Conservation (phyloP, 2,113 vertebrate species). For the Pachyramphus minor region DNA sequence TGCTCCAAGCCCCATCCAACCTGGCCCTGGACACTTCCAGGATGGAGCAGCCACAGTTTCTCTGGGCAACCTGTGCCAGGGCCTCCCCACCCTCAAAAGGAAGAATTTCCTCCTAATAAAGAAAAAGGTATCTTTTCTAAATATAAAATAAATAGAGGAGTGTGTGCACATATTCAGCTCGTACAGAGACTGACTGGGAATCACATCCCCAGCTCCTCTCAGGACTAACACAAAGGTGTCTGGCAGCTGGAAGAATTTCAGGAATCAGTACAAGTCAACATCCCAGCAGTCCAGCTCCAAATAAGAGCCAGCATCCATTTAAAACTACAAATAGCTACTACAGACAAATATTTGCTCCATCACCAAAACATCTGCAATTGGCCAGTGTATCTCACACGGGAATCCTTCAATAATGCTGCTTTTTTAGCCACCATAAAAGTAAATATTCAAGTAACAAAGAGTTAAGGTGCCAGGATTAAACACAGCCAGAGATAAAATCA, state of each 20-base stretch:
- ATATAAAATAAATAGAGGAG: rapidly evolving
- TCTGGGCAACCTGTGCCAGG: background rate
- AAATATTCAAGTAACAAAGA: background rate
- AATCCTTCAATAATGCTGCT: background rate
- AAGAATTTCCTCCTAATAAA: background rate
- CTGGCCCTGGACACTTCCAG: background rate
- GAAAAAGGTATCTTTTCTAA: background rate
- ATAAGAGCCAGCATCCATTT: background rate
- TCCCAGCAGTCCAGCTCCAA: background rate
- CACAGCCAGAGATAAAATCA: conserved; percentile 11
- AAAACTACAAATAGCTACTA: background rate
- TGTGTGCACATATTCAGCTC: too few relatives aligned
- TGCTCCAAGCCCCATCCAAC: rapidly evolving
- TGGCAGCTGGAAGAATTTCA: background rate
- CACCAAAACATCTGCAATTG: background rate
- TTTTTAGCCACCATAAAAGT: background rate
- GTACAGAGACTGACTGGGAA: background rate
- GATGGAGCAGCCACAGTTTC: background rate
- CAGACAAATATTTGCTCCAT: background rate
- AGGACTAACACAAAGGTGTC: background rate
- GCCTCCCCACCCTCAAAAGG: background rate
- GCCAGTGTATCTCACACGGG: background rate
- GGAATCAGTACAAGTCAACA: background rate
- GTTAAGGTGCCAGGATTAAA: background rate
- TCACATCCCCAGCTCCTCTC: background rate